These are phyloP conservation scores for Diplosoma virens DNA, from an alignment of 23 tunicate species.

Conservation along the genomic window DNA sequence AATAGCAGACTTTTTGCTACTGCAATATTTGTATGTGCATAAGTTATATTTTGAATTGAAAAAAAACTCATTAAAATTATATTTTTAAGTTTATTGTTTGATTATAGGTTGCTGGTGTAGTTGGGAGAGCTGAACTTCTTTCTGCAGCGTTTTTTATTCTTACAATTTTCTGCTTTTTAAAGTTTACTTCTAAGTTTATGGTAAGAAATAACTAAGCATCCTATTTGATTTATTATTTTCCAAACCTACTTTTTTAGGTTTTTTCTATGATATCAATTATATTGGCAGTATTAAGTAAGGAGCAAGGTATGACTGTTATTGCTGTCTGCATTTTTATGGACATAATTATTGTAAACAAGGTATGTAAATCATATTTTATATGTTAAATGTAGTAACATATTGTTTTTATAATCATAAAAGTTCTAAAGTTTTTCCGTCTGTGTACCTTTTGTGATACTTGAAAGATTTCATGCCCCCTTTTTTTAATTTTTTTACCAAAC, in stretches of 20 bases:
- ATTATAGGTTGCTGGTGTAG: conserved; percentile 72
- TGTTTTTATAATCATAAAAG: no score
- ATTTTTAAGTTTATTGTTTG: not conserved
- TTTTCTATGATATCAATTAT: conserved; percentile 37
- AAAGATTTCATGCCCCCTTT: no score
- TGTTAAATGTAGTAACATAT: no score
- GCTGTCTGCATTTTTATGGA: conserved; percentile 63
- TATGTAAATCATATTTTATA: not conserved
- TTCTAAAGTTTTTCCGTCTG: no score
- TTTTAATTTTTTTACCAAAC: no score
- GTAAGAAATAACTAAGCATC: no score
- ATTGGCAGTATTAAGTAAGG: conserved; percentile 64
- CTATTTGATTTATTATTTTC: no score
- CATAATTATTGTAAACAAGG: conserved; percentile 54
- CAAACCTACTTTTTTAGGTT: no score
- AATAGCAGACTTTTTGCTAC: no score
- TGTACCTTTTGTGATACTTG: no score
- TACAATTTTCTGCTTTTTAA: conserved; percentile 46
- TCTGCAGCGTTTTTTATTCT: conserved; percentile 75
- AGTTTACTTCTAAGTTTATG: conserved; percentile 16
- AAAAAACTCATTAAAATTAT: not conserved
- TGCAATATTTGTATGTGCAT: no score
- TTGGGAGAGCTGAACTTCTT: conserved; percentile 86
- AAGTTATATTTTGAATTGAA: no score
- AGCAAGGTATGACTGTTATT: conserved; percentile 80